Evolutionary conservation across 2,797 vertebrate species (phyloP).

Genomic region (Propithecus perrieri): DNA sequence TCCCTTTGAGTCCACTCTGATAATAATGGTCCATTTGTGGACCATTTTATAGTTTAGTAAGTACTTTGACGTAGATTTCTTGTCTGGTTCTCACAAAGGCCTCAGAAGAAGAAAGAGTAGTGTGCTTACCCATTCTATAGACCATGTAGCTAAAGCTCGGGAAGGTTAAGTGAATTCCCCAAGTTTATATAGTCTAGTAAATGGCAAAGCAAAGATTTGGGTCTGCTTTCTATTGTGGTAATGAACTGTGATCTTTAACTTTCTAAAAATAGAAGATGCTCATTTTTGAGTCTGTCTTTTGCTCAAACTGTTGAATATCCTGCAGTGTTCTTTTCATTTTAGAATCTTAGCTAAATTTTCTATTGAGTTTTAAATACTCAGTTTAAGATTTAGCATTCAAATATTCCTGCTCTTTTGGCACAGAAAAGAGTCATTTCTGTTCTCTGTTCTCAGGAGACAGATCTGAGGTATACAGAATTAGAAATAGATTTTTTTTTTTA

Average conservation of each 20-base stretch:
- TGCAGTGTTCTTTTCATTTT: neutral
- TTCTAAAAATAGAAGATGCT: conserved; percentile 16
- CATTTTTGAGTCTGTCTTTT: conserved; percentile 8
- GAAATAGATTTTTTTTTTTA: neutral
- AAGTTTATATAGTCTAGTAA: neutral
- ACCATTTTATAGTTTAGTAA: neutral
- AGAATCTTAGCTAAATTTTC: conserved; percentile 20
- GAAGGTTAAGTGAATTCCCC: neutral
- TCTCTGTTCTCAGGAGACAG: conserved; percentile 21
- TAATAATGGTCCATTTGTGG: neutral
- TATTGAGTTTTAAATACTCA: neutral
- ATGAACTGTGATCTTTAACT: neutral
- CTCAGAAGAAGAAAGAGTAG: neutral
- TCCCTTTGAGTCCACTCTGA: neutral
- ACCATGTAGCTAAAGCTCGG: neutral
- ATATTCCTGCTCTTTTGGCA: conserved; percentile 4
- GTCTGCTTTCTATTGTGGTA: conserved; percentile 14
- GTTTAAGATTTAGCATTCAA: conserved; percentile 14
- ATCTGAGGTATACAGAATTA: conserved; percentile 12
- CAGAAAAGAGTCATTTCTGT: neutral
- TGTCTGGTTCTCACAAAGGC: neutral
- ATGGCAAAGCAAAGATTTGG: neutral
- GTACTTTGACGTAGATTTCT: neutral
- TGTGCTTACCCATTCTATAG: neutral
- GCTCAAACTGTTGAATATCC: neutral